These are phyloP conservation scores for Ligdia adustata DNA, from an alignment of 2,888 invertebrate species.

Conservation along the genomic window DNA sequence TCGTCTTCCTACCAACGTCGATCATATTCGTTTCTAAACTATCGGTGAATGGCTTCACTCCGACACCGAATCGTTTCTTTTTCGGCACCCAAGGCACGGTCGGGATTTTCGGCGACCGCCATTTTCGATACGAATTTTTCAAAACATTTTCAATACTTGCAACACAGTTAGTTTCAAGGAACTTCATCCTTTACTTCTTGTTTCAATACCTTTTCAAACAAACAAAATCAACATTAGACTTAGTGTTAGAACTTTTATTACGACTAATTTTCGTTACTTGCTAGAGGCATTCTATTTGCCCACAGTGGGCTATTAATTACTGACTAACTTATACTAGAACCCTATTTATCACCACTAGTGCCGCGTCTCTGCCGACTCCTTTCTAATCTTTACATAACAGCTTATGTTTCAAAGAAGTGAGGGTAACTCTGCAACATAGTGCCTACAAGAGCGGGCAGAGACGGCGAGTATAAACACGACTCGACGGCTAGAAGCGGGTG, in stretches of 20 bases:
- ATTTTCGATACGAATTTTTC: conserved; percentile 70
- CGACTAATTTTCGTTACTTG: conserved; percentile 70
- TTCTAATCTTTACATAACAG: neutral
- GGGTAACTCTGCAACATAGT: neutral
- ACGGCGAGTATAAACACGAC: conserved; percentile 28
- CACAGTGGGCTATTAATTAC: conserved; percentile 59
- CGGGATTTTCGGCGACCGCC: conserved; percentile 69
- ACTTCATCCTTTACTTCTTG: conserved; percentile 93
- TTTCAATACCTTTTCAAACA: conserved; percentile 93
- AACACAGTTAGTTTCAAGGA: conserved; percentile 83
- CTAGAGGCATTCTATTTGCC: conserved; percentile 71
- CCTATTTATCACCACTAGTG: conserved; percentile 56
- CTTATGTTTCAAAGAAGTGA: neutral
- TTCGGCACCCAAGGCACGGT: conserved; percentile 60
- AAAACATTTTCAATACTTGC: conserved; percentile 82
- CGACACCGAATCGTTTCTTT: conserved; percentile 65
- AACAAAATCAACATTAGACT: conserved; percentile 89
- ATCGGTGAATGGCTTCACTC: conserved; percentile 50
- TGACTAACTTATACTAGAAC: conserved; percentile 71
- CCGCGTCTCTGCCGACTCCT: conserved; percentile 32
- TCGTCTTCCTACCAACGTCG: conserved; percentile 60
- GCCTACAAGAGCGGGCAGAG: conserved; percentile 4
- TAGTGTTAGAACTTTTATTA: conserved; percentile 79
- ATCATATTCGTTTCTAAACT: conserved; percentile 75
- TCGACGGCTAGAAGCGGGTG: conserved; percentile 39